Conservation (phyloP, 2,888 invertebrate species). For the Stenolophus ochropezus region DNA sequence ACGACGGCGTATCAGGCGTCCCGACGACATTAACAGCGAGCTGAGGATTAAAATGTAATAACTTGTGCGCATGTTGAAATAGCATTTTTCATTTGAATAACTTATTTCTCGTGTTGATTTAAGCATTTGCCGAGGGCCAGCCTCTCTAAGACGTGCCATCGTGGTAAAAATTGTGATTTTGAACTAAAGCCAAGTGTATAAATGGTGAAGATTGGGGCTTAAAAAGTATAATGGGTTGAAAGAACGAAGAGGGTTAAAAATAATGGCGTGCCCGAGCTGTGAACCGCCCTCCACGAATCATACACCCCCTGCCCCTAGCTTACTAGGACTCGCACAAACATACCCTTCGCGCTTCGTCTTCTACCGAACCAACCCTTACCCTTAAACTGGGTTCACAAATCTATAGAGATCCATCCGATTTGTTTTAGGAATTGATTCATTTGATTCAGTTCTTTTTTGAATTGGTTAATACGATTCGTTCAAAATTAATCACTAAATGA, state of each 20-base stretch:
- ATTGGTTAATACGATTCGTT: too few species aligned
- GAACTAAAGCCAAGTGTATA: constrained; percentile 83
- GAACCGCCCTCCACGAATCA: constrained; percentile 22
- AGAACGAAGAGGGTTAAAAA: constrained; percentile 66
- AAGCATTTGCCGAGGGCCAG: constrained; percentile 76
- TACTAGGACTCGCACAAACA: not conserved
- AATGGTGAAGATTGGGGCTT: constrained; percentile 84
- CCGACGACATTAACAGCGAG: constrained; percentile 70
- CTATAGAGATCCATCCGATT: too few species aligned
- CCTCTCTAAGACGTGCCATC: constrained; percentile 79
- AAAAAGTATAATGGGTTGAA: constrained; percentile 80
- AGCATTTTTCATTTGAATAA: constrained; percentile 85
- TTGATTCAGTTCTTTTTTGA: too few species aligned
- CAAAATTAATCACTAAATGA: too few species aligned
- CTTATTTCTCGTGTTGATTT: constrained; percentile 84
- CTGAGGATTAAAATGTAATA: constrained; percentile 74
- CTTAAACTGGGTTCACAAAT: too few species aligned
- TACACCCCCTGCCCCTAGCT: constrained; percentile 1
- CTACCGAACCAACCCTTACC: not conserved
- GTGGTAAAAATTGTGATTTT: constrained; percentile 83
- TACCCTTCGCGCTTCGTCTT: not conserved
- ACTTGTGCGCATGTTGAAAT: constrained; percentile 73
- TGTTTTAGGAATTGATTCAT: too few species aligned
- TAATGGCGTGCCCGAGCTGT: constrained; percentile 68
- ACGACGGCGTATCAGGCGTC: constrained; percentile 62